Base-by-base conservation (phyloP, 2,113 vertebrate species). In the Carollia perspicillata region DNA sequence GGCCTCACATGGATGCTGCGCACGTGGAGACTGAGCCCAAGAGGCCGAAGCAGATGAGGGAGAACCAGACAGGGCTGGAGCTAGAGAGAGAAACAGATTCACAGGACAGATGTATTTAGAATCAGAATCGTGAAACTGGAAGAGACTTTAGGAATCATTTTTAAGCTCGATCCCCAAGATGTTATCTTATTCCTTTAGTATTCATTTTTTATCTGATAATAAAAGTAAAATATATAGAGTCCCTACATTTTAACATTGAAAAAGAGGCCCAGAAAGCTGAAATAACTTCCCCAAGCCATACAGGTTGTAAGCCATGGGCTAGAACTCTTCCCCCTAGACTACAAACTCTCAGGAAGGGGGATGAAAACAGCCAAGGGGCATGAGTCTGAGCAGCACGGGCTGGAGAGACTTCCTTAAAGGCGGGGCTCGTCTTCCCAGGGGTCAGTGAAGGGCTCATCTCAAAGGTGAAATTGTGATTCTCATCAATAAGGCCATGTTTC, bases 161-260 rank as follows among this genome's bases (percentile, higher is more conserved):
- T 86, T 10, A 68, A 75, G n/a, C 81, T 33, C 17, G 77, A 11
- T 90, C 33, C 85, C 53, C 47, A 60, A 94, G 85, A 80, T 26
- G 20, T 51, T 95, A 93, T 55, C 74, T 92, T 79, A 88, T 79
- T 74, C 77, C 84, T 90, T 75, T 69, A 92, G 68, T 84, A 42
- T 30, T 63, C 37, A 89, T 89, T 83, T 49, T 97, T 92, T 63
- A 40, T 77, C 93, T 81, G 53, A 84, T 88, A 84, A 95, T 95
- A 63, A 94, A 74, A 84, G 55, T 51, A 84, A 90, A 85, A 75
- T 37, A 49, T 26, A 28, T 37, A 89, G 40, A 96, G 78, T 83
- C 13, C 22, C 12, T 63, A 14, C n/a, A 72, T 96, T 81, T 95
- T 92, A 96, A 65, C 49, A 78, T 69, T 35, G 81, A 84, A 94